Evolutionary conservation across 2,888 invertebrate genomes (phyloP), one percentile per base, ranked within the genome.

Genomic region (Helicoverpa assulta): DNA sequence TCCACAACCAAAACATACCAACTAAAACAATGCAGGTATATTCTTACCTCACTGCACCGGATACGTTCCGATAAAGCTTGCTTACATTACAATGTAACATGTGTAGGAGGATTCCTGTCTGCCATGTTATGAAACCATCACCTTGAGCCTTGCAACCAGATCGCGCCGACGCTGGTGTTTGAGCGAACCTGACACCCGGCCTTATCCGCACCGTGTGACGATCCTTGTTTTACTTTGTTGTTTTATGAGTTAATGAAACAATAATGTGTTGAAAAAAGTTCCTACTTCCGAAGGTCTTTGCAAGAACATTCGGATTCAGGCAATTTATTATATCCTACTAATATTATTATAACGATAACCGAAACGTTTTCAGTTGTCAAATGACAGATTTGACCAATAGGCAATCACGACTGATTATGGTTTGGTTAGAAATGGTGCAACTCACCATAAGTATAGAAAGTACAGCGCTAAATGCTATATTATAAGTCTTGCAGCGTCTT

Each of bases 101-200:
- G 63, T 63, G 68, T 77, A 75, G 57, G 26, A 84, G 83, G 90
- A 90, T 90, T 90, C 90, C 89, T 88, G 80, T 87, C 53, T 40
- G 51, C 87, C 60, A 83, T 90, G 89, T 93, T 93, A 88, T 92
- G 88, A 89, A 87, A 87, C 77, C 74, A 73, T 92, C 89, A 92
- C 94, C 93, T 94, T 94, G 93, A 82, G 86, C 81, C 85, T 91
- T 91, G 93, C 82, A 89, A 94, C 83, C 61, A 74, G 92, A 94
- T 83, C 88, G 70, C 83, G 86, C 92, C 93, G 93, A 88, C 91
- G 86, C 89, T 89, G 47, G 89, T 91, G 90, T 88, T 90, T 86
- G 88, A 67, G 80, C 80, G 81, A 92, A 92, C 83, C 73, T 66
- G 89, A 92, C 85, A 85, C 83, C 78, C 60, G 66, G 56, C 57